These are phyloP conservation scores for Platygyra sinensis DNA, from an alignment of 64 coral and sea anemone species.

Conservation along the genomic window DNA sequence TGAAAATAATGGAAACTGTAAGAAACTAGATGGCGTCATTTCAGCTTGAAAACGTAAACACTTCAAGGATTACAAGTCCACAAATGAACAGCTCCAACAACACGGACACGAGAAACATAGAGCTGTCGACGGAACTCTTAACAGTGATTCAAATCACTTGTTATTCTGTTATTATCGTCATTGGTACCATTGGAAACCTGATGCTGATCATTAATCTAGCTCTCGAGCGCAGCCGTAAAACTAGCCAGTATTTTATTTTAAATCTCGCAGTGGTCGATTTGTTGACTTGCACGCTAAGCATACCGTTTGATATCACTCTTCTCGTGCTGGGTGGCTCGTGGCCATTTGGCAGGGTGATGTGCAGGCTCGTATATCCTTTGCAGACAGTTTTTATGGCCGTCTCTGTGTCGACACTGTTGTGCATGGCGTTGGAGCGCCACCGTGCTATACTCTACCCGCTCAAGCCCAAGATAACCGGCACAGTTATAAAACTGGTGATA, in stretches of 20 bases:
- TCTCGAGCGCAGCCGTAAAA: slow-evolving; percentile 29
- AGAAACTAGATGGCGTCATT: not conserved
- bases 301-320: slow-evolving; percentile 63
- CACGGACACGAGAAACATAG: not conserved
- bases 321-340: slow-evolving; percentile 9
- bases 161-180: slow-evolving; percentile 42
- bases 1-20: not conserved
- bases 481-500: slow-evolving; percentile 9
- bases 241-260: slow-evolving; percentile 69
- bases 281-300: slow-evolving; percentile 46
- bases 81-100: not conserved
- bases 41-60: not conserved
- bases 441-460: slow-evolving; percentile 61
- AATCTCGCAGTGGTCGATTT: slow-evolving; percentile 68
- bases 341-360: slow-evolving; percentile 48
- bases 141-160: slow-evolving; percentile 38
- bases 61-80: not conserved
- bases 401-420: slow-evolving; percentile 58
- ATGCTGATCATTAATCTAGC: slow-evolving; percentile 32
- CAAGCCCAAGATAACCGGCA: slow-evolving; percentile 42
- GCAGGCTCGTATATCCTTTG: slow-evolving; percentile 66
- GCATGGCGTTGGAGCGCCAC: slow-evolving; percentile 68
- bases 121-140: not conserved
- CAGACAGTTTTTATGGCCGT: slow-evolving; percentile 70
- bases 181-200: slow-evolving; percentile 69